A percentile compares a stretch with the other conserved stretches of the same genome.
These are phyloP conservation scores for Plagiodera versicolora DNA, from an alignment of 2,888 invertebrate genomes.

Conservation along the genomic window DNA sequence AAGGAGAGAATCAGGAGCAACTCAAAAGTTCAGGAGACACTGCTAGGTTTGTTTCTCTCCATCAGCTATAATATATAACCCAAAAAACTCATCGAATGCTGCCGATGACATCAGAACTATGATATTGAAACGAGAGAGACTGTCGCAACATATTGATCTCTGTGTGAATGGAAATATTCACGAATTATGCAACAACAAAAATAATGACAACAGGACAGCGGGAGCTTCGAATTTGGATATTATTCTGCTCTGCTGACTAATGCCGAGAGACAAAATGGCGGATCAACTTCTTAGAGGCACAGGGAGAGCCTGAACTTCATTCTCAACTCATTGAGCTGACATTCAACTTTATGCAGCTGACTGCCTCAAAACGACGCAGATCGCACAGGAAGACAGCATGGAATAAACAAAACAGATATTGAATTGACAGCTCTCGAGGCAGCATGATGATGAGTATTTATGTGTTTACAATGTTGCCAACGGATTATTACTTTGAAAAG, in stretches of 20 bases:
- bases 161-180: no score
- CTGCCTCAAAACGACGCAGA: no score
- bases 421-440: conserved; percentile 21
- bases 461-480: conserved; percentile 1
- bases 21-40: conserved; percentile 32
- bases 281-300: no score
- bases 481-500: conserved; percentile 10
- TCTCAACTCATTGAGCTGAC: no score
- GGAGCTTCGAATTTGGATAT: no score
- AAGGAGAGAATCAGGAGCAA: conserved; percentile 28
- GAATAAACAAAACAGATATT: neutral
- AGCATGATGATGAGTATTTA: conserved; percentile 36
- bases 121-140: conserved; percentile 10
- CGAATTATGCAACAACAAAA: no score
- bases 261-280: no score
- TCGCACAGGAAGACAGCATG: neutral
- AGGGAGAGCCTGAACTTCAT: no score
- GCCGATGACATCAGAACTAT: conserved; percentile 19
- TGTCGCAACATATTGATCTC: no score
- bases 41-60: conserved; percentile 42
- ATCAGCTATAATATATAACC: conserved; percentile 19
- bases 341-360: no score
- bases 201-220: no score
- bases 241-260: no score
- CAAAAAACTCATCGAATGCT: conserved; percentile 32